phyloP scores from a whole-genome alignment of 1,140 invertebrate genomes.

The Leptinotarsa lineolata region DNA sequence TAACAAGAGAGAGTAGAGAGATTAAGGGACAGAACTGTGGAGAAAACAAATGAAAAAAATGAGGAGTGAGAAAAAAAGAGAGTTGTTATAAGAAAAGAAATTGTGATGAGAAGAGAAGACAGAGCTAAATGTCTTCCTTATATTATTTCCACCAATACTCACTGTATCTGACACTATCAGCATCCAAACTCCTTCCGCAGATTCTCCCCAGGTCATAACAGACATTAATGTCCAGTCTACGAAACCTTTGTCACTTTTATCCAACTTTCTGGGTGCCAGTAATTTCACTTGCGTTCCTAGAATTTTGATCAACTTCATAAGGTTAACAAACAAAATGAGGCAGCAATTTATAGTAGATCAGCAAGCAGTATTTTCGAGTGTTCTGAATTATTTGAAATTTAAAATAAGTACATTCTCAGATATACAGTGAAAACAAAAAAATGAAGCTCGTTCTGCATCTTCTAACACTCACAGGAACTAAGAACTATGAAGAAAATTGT shows the following conservation, averaged over 20 bases:
- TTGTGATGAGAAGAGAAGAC: background rate
- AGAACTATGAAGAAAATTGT: too few relatives aligned
- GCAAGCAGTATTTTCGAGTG: too few relatives aligned
- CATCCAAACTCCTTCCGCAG: conserved; percentile 75
- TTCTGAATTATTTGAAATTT: too few relatives aligned
- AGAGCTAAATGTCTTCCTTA: background rate
- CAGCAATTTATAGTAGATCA: too few relatives aligned
- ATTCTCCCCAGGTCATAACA: conserved; percentile 91
- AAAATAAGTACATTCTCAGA: too few relatives aligned
- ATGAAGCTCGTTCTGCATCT: too few relatives aligned
- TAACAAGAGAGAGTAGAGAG: too few relatives aligned
- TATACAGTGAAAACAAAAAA: too few relatives aligned
- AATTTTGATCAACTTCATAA: background rate
- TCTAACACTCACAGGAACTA: too few relatives aligned
- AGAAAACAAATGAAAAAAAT: background rate
- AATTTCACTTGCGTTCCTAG: conserved; percentile 72
- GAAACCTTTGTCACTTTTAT: conserved; percentile 75
- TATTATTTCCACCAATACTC: conserved; percentile 35
- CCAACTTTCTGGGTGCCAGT: conserved; percentile 70
- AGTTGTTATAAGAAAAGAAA: conserved; percentile 15
- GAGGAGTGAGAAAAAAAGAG: background rate
- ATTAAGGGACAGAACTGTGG: background rate
- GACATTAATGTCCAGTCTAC: conserved; percentile 87
- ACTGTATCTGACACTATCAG: conserved; percentile 68
- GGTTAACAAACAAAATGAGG: too few relatives aligned